A percentile compares a stretch with the other conserved stretches of the same genome.
phyloP scores from a whole-genome alignment of 2,797 vertebrate genomes.

The Bufotes viridis region DNA sequence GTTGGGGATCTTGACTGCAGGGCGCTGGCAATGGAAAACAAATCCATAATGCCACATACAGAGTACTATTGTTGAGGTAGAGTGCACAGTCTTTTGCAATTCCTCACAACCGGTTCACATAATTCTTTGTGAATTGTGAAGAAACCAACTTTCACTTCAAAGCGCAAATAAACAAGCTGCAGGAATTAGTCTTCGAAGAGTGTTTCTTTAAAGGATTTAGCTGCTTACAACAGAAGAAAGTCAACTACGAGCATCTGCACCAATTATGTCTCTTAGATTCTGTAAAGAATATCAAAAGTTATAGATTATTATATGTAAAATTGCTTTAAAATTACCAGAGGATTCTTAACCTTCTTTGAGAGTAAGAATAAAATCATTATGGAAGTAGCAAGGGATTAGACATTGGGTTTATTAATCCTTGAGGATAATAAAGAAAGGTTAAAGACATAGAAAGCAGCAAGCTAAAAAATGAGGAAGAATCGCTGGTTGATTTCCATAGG shows the following conservation, averaged over 20 bases:
- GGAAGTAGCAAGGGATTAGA: slow-evolving; percentile 1
- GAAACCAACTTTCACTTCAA: neutral
- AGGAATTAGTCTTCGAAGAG: neutral
- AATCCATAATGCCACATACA: neutral
- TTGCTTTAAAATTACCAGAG: neutral
- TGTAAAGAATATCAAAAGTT: neutral
- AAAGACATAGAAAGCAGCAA: slow-evolving; percentile 35
- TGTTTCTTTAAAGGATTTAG: neutral
- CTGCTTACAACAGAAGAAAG: neutral
- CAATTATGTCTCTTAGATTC: neutral
- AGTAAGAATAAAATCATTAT: slow-evolving; percentile 1
- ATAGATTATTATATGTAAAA: neutral
- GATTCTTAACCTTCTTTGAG: slow-evolving; percentile 8
- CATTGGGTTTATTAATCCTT: slow-evolving; percentile 30
- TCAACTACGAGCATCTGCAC: neutral
- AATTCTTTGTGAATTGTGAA: neutral
- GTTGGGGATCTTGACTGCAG: neutral
- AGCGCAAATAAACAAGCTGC: neutral
- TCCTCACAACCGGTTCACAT: neutral
- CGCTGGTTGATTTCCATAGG: slow-evolving; percentile 30
- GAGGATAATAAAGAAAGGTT: slow-evolving; percentile 26
- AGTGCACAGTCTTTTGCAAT: neutral
- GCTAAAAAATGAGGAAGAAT: slow-evolving; percentile 37
- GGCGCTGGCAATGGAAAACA: neutral
- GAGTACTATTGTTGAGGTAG: neutral